Percentiles rank a stretch among this genome's conserved stretches.
Evolutionary conservation across 2,113 vertebrate species (phyloP).

Genomic region (Spilogale gracilis): DNA sequence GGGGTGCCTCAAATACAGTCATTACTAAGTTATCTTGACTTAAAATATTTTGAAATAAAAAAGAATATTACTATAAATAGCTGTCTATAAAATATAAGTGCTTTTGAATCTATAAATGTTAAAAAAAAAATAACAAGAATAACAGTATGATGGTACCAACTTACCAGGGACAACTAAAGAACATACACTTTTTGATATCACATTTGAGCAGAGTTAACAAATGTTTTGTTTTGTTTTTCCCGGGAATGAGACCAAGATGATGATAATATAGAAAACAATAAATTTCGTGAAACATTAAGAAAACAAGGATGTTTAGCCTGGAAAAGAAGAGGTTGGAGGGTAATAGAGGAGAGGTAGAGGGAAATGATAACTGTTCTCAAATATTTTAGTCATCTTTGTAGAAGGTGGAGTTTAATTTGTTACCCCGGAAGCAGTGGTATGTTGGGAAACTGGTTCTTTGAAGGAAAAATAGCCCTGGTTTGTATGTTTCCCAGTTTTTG

Average conservation of each 20-base stretch:
- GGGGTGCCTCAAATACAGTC: background rate
- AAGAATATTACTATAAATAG: background rate
- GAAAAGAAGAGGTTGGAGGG: background rate
- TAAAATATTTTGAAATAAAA: background rate
- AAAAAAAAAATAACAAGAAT: background rate
- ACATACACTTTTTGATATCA: background rate
- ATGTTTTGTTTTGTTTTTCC: background rate
- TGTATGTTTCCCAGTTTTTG: background rate
- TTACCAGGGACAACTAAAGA: background rate
- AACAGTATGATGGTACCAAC: background rate
- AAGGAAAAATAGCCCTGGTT: background rate
- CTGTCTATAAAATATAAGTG: background rate
- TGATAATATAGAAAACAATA: background rate
- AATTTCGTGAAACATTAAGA: background rate
- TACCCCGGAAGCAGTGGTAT: background rate
- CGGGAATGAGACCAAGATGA: background rate
- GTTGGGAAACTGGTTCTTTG: background rate
- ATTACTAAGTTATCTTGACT: background rate
- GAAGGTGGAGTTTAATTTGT: background rate
- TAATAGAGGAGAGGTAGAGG: background rate
- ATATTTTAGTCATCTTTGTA: background rate
- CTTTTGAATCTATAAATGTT: background rate
- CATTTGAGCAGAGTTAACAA: background rate
- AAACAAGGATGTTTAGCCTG: background rate
- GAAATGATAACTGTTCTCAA: background rate